Conservation (phyloP, 35 echinoderm and acorn worm species). For the Eucidaris tribuloides region DNA sequence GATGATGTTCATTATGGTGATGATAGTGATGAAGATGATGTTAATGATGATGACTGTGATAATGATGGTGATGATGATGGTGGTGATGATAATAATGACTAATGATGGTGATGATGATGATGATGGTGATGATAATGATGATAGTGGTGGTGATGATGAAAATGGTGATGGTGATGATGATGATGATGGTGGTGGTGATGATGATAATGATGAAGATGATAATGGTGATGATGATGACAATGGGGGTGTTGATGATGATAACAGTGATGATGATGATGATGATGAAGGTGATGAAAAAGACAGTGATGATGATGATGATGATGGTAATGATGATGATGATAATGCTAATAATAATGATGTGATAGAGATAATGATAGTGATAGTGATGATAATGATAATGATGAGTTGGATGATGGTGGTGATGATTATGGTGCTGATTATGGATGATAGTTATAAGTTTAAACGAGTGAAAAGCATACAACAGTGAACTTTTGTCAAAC, state of each 20-base stretch:
- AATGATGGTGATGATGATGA: neutral
- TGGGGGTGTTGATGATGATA: neutral
- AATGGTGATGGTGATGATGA: neutral
- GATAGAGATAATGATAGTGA: too few relatives aligned
- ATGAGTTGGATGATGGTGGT: too few relatives aligned
- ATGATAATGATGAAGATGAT: neutral
- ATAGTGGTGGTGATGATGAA: neutral
- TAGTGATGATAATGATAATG: too few relatives aligned
- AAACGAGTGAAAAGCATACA: too few relatives aligned
- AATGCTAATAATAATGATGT: too few relatives aligned
- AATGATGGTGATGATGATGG: neutral
- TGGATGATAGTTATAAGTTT: too few relatives aligned
- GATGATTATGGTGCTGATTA: too few relatives aligned
- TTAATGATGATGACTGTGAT: neutral
- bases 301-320: neutral
- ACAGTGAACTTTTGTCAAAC: too few relatives aligned
- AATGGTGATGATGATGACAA: neutral
- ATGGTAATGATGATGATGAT: neutral
- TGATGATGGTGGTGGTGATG: neutral
- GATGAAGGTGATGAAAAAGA: neutral
- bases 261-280: neutral
- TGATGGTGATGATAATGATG: neutral
- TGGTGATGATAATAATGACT: neutral
- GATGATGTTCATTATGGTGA: neutral
- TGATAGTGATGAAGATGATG: neutral